Base-by-base conservation (phyloP, 2,888 invertebrate species). In the Drosophila greeni region DNA sequence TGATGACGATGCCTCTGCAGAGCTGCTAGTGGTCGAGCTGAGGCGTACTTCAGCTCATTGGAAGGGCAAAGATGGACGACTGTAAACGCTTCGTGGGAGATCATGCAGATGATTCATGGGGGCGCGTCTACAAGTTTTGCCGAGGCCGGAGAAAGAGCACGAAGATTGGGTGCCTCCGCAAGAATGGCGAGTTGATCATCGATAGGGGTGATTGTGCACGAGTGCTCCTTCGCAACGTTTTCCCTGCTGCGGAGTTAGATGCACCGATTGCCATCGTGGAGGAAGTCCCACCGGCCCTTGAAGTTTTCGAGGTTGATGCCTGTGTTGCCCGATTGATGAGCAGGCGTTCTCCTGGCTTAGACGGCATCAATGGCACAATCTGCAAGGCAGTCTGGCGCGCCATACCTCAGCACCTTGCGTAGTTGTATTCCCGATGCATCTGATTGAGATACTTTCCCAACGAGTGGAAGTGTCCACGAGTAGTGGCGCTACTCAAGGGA, bases 381-480 rank as follows among this genome's bases (percentile, higher is more conserved):
- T 42, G 51, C 43, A 69, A 65, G 40, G 53, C 40, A 23, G 29
- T 60, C 12, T 60, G 53, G 59, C 49, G 45, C 18, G 47, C 66
- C 26, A 45, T 66, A 20, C 66, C 53, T 16, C 20, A 57, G 29
- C 39, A 57, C 14, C 9, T 37, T 5, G 16, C 11, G 9, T 9
- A 16, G 36, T 18, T 37, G 16, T 2, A 5, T 37, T 37, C 16
- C 36, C 36, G 18, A 5, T 37, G 36, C 16, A 9, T 36, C 16
- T 16, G 2, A 16, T 18, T 16, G 36, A 9, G 36, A 23, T 23
- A 33, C 20, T 42, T 42, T 24, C 42, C 42, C 24, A 14, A 7
- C 2, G 42, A 42, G 24, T 51, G 26, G 18, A 52, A 36, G 37
- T 24, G 26, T 12, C 24, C 43, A 29, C 16, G 43, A 5, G 43